Percentiles rank a stretch among this genome's conserved stretches.
phyloP scores from a whole-genome alignment of 2,888 invertebrate species.

The Rambutsinella grinnellia region DNA sequence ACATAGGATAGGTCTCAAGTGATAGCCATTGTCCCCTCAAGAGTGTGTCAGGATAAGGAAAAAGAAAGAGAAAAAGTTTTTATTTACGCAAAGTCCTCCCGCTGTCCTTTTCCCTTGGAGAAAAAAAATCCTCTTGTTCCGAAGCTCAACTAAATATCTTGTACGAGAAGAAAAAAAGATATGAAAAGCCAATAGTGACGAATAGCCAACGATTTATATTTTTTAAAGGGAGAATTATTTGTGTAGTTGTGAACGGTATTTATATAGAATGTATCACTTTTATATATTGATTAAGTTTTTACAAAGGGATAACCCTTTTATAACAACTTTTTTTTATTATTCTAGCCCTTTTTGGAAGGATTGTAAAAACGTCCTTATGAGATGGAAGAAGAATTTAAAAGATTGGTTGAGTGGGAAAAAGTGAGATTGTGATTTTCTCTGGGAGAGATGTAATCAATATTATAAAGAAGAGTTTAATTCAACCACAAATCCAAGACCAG shows the following conservation, averaged over 20 bases:
- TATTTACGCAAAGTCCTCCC: neutral
- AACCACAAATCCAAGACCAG: too few relatives aligned
- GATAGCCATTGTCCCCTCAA: conserved; percentile 42
- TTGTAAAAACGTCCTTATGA: neutral
- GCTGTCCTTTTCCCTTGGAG: neutral
- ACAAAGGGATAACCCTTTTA: neutral
- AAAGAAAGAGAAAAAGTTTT: neutral
- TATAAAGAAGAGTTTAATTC: too few relatives aligned
- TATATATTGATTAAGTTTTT: neutral
- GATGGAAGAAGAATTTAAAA: too few relatives aligned
- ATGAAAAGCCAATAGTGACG: too few relatives aligned
- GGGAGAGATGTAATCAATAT: too few relatives aligned
- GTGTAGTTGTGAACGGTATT: too few relatives aligned
- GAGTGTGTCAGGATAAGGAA: conserved; percentile 2
- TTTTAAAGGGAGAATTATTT: too few relatives aligned
- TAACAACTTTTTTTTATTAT: neutral
- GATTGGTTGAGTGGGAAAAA: too few relatives aligned
- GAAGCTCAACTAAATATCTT: neutral
- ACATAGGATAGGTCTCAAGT: conserved; percentile 10
- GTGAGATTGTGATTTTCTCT: too few relatives aligned
- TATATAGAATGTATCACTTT: too few relatives aligned
- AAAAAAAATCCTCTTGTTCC: neutral
- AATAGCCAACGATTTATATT: too few relatives aligned
- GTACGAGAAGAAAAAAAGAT: neutral
- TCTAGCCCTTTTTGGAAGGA: neutral